These are phyloP conservation scores for Nannobrachium achirus DNA, from an alignment of 2,113 vertebrate genomes.

Conservation along the genomic window DNA sequence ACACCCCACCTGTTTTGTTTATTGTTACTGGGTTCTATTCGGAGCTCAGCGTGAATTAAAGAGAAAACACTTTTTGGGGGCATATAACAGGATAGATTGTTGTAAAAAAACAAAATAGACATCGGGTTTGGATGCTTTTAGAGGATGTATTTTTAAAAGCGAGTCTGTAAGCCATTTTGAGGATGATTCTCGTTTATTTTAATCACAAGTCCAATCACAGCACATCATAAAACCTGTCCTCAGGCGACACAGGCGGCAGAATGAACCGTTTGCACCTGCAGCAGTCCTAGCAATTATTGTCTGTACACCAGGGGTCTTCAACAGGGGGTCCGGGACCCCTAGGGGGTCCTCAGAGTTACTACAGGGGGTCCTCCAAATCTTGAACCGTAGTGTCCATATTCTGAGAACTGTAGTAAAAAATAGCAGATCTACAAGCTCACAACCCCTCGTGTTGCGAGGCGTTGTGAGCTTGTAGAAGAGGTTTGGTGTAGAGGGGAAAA, in stretches of 20 bases:
- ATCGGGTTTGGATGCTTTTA: conserved; percentile 41
- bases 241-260: conserved; percentile 22
- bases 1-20: conserved; percentile 35
- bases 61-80: conserved; percentile 33
- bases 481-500: too few species aligned
- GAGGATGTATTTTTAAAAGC: conserved; percentile 42
- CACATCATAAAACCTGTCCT: conserved; percentile 65
- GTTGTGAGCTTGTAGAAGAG: too few species aligned
- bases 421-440: too few species aligned
- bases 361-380: too few species aligned
- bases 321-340: too few species aligned
- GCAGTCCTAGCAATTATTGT: conserved; percentile 43
- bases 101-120: conserved; percentile 58
- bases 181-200: conserved; percentile 60
- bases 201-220: conserved; percentile 66
- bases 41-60: conserved; percentile 36
- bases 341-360: too few species aligned
- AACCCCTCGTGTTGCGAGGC: too few species aligned
- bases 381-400: too few species aligned
- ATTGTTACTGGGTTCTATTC: conserved; percentile 49
- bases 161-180: conserved; percentile 62
- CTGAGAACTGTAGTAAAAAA: too few species aligned
- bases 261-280: conserved; percentile 35
- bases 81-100: conserved; percentile 51
- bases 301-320: too few species aligned